Evolutionary conservation across 2,797 vertebrate genomes (phyloP).

Genomic region (Basileuterus tristriatus): DNA sequence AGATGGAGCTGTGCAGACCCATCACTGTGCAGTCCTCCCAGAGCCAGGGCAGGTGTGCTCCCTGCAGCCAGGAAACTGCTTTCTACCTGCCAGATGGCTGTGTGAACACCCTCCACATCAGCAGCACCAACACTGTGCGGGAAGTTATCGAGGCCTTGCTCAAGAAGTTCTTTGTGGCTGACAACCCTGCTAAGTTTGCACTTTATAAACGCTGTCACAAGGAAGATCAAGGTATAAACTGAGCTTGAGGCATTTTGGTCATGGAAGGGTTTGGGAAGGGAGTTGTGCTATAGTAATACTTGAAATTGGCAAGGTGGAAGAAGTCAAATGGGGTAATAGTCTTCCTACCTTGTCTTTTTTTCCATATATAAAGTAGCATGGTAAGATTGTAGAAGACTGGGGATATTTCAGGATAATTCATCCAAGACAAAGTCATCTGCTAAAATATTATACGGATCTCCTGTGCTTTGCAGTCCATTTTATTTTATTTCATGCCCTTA

Average conservation of each 20-base stretch:
- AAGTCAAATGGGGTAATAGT: accelerated
- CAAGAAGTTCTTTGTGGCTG: slow-evolving; percentile 89
- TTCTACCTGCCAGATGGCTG: slow-evolving; percentile 86
- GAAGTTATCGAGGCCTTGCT: slow-evolving; percentile 95
- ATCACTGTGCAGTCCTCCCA: slow-evolving; percentile 81
- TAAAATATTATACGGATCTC: background rate
- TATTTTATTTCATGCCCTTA: background rate
- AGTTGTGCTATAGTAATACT: background rate
- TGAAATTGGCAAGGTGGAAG: background rate
- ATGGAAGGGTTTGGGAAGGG: background rate
- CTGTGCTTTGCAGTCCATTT: background rate
- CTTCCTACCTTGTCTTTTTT: background rate
- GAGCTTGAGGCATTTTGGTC: background rate
- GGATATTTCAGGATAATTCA: background rate
- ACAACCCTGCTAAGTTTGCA: slow-evolving; percentile 96
- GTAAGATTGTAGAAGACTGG: background rate
- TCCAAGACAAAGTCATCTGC: background rate
- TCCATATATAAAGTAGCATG: background rate
- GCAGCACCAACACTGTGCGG: slow-evolving; percentile 90
- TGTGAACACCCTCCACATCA: slow-evolving; percentile 92
- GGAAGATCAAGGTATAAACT: slow-evolving; percentile 90
- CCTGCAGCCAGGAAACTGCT: slow-evolving; percentile 74
- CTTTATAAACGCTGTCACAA: slow-evolving; percentile 91
- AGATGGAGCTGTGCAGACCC: slow-evolving; percentile 89
- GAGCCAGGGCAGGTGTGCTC: slow-evolving; percentile 40